Percentiles rank a stretch among this genome's conserved stretches.
These are phyloP conservation scores for Mixornis gularis DNA, from an alignment of 2,113 vertebrate genomes.

Conservation along the genomic window DNA sequence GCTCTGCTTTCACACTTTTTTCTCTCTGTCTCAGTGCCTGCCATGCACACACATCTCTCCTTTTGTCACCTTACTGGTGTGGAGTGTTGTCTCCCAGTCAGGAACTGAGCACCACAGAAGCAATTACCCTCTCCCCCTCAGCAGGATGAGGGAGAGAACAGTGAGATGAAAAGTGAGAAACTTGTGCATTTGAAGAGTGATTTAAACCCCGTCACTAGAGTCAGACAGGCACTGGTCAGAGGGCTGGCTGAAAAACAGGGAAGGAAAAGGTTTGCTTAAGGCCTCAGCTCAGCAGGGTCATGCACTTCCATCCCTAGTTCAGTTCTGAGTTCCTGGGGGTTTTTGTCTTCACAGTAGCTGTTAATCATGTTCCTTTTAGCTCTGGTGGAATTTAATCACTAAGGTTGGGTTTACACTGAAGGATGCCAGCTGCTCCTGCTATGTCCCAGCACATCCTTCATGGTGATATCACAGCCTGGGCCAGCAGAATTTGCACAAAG, in stretches of 20 bases:
- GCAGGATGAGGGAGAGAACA: neutral
- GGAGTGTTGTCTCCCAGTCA: neutral
- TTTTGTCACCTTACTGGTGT: neutral
- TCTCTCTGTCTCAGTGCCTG: neutral
- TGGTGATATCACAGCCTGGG: neutral
- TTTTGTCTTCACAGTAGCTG: neutral
- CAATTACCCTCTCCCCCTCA: neutral
- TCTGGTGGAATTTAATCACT: neutral
- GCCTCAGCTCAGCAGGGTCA: neutral
- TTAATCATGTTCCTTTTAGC: neutral
- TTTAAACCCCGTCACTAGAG: neutral
- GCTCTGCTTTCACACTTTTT: neutral
- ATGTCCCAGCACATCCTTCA: neutral
- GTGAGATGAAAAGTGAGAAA: neutral
- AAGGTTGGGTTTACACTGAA: neutral
- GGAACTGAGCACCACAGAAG: neutral
- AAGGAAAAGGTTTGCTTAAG: neutral
- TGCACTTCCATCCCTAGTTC: neutral
- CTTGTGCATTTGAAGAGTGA: neutral
- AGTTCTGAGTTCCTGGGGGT: neutral
- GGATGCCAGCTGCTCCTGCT: neutral
- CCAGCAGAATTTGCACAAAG: neutral
- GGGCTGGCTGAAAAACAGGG: neutral
- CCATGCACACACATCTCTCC: neutral
- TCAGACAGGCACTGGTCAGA: neutral